A percentile compares a stretch with the other conserved stretches of the same genome.
These are phyloP conservation scores for Mustela erminea DNA, from an alignment of 2,797 vertebrate species.

Conservation along the genomic window DNA sequence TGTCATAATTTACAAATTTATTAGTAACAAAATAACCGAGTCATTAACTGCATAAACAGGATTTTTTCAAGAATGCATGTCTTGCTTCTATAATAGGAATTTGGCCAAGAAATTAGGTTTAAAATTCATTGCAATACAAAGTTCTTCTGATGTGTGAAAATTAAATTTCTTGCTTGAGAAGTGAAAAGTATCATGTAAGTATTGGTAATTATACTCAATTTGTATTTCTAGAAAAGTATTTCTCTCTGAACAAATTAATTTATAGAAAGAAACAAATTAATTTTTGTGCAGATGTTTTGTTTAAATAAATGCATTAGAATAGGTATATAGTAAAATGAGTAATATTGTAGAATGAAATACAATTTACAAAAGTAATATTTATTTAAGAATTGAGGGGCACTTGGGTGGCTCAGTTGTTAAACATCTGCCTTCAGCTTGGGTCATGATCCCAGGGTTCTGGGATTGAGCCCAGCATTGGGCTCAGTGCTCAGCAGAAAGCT, in stretches of 20 bases:
- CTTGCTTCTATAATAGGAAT: neutral
- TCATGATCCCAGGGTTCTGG: too few relatives aligned
- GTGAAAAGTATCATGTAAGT: conserved; percentile 1
- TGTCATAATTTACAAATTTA: neutral
- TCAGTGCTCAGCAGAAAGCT: too few relatives aligned
- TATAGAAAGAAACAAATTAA: neutral
- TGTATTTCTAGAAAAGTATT: conserved; percentile 24
- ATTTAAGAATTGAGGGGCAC: neutral
- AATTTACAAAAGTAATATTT: neutral
- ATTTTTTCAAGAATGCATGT: neutral
- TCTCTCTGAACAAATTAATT: neutral
- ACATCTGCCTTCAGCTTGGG: too few relatives aligned
- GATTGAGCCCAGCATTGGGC: too few relatives aligned
- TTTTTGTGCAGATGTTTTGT: neutral
- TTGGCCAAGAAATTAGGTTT: neutral
- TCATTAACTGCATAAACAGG: neutral
- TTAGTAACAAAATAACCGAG: neutral
- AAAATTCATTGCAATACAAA: conserved; percentile 25
- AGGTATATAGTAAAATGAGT: neutral
- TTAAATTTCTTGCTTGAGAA: conserved; percentile 56
- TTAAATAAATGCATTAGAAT: neutral
- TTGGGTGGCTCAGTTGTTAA: too few relatives aligned
- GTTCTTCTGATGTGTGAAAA: conserved; percentile 5
- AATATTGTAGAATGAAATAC: neutral
- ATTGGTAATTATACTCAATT: conserved; percentile 24